Evolutionary conservation across 2,888 invertebrate genomes (phyloP), one percentile per base, ranked within the genome.

Genomic region (Carpatolechia fugitivella): DNA sequence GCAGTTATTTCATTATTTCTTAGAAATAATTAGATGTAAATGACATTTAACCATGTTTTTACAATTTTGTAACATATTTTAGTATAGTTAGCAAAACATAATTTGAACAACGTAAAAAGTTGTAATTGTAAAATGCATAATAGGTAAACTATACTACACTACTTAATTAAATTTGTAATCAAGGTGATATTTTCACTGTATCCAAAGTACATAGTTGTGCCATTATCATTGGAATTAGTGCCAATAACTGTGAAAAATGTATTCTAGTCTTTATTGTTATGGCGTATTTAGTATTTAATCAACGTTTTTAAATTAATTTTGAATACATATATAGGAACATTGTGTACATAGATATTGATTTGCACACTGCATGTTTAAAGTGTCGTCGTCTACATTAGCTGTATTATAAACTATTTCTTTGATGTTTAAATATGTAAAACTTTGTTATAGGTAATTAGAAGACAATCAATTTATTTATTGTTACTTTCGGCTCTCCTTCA

Each of bases 191-290:
- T 70, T 72, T 75, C 72, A 76, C 72, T 76, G 64, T 78, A 80
- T 72, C 71, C 76, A 77, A 71, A 82, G 77, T 82, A 83, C 77
- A 82, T 85, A 82, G 72, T 80, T 80, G 87, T 91, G 90, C 90
- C 90, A 90, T 90, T 80, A 78, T 75, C 76, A 80, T 77, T 80
- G 69, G 82, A 79, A 76, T 82, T 90, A 91, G 91, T 91, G 91
- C 90, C 91, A 91, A 90, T 91, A 90, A 90, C 91, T 91, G 91
- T 90, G 84, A 85, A 87, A 86, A 85, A 86, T 89, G 85, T 90
- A 89, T 89, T 91, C 91, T 91, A 91, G 91, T 91, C 91, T 90
- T 85, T 89, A 91, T 89, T 90, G 90, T 90, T 90, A 90, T 78
- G 82, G 82, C 85, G 81, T 86, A 85, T 88, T 88, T 89, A 89